Base-by-base conservation (phyloP, 2,888 invertebrate genomes). In the Parochlus steinenii region DNA sequence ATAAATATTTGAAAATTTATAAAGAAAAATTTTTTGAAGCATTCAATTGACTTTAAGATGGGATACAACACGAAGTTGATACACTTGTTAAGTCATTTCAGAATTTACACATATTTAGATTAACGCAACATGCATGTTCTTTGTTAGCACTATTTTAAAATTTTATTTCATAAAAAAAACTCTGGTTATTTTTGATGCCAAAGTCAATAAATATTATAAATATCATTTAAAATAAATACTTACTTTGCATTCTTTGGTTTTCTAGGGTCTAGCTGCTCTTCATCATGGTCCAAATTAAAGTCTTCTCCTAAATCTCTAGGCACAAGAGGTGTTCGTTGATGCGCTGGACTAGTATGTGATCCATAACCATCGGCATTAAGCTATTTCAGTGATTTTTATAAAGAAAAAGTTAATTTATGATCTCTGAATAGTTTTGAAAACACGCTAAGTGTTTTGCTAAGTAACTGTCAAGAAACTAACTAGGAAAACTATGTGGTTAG, bases 181-280 rank as follows among this genome's bases (percentile, higher is more conserved):
- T 4, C 3, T 23, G 10, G 3, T 23, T 23, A n/a, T 5, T 10
- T n/a, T 23, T 11, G 12, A 28, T 15, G 18, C 19, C 20, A 26
- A 26, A 33, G 18, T 26, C 17, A 26, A 33, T 33, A 6, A 19
- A 33, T 25, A n/a, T 17, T 20, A 16, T 33, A 1, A 25, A 17
- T 2, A 6, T 25, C 18, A 23, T 26, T 26, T 28, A 1, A 30
- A 30, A 30, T 6, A 26, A 39, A 41, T 48, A 74, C 85, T 81
- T 60, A 86, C 86, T 86, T 86, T 60, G 86, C 86, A 70, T 87
- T 87, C 64, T 86, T 87, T 46, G 86, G 85, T 59, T 62, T 51
- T 47, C 51, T 49, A n/a, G 52, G 54, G 43, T 59, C 56, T 28
- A 29, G 38, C 22, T 54, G 54, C 41, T 55, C 55, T 43, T 58